Evolutionary conservation across 2,888 invertebrate genomes (phyloP).

Genomic region (Agonopterix subpropinquella): DNA sequence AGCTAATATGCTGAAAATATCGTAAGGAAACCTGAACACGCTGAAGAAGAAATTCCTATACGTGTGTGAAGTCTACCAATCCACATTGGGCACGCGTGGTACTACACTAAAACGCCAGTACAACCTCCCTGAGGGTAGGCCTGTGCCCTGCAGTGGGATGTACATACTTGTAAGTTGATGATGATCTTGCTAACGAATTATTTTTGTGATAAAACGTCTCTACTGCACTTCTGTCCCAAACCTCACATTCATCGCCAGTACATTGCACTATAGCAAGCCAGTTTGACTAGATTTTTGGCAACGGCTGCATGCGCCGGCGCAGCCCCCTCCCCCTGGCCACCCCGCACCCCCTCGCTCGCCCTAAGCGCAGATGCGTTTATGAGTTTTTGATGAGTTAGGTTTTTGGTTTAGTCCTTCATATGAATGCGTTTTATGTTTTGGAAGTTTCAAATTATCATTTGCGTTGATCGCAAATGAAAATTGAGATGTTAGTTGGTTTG

Average conservation of each 20-base stretch:
- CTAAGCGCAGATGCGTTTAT: constrained; percentile 36
- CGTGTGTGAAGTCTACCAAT: too few species aligned
- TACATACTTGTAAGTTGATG: too few species aligned
- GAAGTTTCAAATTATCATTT: not conserved
- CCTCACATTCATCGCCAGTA: constrained; percentile 59
- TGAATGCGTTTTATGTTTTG: not conserved
- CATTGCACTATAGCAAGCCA: constrained; percentile 72
- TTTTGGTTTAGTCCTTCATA: not conserved
- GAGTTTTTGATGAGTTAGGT: constrained; percentile 47
- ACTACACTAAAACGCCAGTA: too few species aligned
- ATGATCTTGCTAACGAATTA: too few species aligned
- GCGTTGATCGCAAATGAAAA: too few species aligned
- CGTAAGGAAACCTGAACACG: too few species aligned
- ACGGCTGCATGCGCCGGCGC: constrained; percentile 24
- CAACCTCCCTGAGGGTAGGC: too few species aligned
- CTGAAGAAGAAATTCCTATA: too few species aligned
- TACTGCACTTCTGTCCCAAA: constrained; percentile 23
- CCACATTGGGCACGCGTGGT: too few species aligned
- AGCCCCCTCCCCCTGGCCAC: constrained; percentile 17
- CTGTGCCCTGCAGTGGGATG: too few species aligned
- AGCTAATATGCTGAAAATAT: too few species aligned
- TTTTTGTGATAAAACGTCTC: constrained; percentile 21
- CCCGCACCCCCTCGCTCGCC: constrained; percentile 15
- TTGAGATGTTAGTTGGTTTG: too few species aligned
- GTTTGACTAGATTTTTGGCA: constrained; percentile 76